Conservation (phyloP, 2,113 vertebrate genomes). For the Camarhynchus parvulus region DNA sequence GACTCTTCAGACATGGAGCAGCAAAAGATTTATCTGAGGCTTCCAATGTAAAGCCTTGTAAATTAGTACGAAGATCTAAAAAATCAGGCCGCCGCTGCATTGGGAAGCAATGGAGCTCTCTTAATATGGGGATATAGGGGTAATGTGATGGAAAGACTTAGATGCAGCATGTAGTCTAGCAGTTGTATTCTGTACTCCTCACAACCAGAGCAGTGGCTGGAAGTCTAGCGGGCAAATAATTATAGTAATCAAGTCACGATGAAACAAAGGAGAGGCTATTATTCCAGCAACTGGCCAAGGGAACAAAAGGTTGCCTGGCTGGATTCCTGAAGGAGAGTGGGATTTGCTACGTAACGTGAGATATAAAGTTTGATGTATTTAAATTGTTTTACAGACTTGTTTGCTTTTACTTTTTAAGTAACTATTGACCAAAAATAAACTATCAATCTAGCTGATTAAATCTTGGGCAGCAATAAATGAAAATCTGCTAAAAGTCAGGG, state of each 20-base stretch:
- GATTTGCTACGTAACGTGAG: slow-evolving; percentile 13
- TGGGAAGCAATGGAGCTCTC: slow-evolving; percentile 73
- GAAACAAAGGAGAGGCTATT: slow-evolving; percentile 75
- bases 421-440: not conserved
- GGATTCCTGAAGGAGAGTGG: slow-evolving; percentile 48
- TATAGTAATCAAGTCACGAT: slow-evolving; percentile 76
- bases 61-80: slow-evolving; percentile 70
- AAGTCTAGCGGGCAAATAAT: slow-evolving; percentile 75
- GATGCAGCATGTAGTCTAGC: slow-evolving; percentile 57
- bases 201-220: slow-evolving; percentile 72
- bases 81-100: slow-evolving; percentile 62
- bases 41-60: slow-evolving; percentile 69
- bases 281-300: slow-evolving; percentile 72
- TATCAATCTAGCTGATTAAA: not conserved
- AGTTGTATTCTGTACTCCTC: slow-evolving; percentile 62
- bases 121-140: slow-evolving; percentile 65
- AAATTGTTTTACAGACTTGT: not conserved
- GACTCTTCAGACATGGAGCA: slow-evolving; percentile 69
- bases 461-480: not conserved
- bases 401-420: slow-evolving; percentile 3
- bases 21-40: slow-evolving; percentile 72
- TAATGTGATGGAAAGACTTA: slow-evolving; percentile 68
- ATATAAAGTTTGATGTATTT: not conserved
- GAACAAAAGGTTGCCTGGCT: slow-evolving; percentile 56
- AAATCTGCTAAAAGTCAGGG: not conserved